Conservation (phyloP, 37 sponge, comb jelly and placozoan genomes). For the Geodia barretti region DNA sequence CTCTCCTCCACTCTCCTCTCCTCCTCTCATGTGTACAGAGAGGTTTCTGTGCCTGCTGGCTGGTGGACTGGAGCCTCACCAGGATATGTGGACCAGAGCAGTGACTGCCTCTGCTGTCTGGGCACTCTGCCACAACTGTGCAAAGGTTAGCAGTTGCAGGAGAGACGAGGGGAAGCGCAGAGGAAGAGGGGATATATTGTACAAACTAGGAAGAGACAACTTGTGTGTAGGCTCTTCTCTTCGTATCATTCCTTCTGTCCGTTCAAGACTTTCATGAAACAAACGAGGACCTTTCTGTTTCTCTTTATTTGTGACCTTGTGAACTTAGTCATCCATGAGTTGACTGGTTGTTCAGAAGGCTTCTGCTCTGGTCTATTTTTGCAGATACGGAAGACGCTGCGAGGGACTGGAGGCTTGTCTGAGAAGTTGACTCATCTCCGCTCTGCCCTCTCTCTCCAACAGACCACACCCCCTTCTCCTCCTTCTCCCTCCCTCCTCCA, state of each 20-base stretch:
- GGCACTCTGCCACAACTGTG: conserved; percentile 59
- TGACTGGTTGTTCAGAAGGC: not conserved
- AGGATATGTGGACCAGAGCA: not conserved
- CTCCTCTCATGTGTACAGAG: no score
- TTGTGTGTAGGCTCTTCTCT: no score
- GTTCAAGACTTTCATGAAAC: no score
- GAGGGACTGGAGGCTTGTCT: not conserved
- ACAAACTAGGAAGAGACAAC: no score
- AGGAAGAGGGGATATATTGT: no score
- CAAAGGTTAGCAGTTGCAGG: conserved; percentile 47
- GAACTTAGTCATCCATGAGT: no score
- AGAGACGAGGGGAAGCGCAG: no score
- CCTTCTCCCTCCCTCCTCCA: not conserved
- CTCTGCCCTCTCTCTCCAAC: not conserved
- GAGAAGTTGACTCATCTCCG: not conserved
- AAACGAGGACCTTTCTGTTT: no score
- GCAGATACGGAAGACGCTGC: not conserved
- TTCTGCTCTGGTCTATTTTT: not conserved
- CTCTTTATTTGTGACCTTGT: no score
- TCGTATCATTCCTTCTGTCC: no score
- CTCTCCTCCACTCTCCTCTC: no score
- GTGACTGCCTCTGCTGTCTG: conserved; percentile 63
- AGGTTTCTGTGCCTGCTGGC: conserved; percentile 19
- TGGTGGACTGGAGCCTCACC: conserved; percentile 14
- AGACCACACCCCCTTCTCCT: not conserved